These are phyloP conservation scores for Poicephalus gulielmi DNA, from an alignment of 2,113 vertebrate genomes.

Conservation along the genomic window DNA sequence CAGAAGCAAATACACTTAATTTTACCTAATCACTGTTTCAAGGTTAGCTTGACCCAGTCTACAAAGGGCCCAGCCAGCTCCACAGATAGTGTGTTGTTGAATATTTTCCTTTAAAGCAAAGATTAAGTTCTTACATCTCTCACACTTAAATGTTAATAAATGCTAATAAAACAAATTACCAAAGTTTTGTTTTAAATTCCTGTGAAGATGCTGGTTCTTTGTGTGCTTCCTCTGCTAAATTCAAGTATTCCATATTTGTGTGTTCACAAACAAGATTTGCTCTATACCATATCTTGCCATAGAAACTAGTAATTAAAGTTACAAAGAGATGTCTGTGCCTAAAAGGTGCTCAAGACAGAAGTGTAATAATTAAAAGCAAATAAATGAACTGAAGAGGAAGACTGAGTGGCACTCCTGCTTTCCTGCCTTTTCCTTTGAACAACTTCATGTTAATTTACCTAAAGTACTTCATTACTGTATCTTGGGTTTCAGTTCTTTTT, in stretches of 20 bases:
- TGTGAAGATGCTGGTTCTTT: neutral
- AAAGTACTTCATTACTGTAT: neutral
- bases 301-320: neutral
- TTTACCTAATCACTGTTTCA: slow-evolving; percentile 28
- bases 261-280: neutral
- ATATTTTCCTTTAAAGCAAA: neutral
- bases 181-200: neutral
- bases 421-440: neutral
- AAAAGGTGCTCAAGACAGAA: neutral
- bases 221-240: neutral
- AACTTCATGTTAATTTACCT: neutral
- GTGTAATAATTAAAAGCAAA: neutral
- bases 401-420: neutral
- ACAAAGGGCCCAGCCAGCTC: neutral
- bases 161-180: neutral
- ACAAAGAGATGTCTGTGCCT: neutral
- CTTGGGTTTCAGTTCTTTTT: neutral
- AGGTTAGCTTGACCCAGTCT: slow-evolving; percentile 7
- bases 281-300: neutral
- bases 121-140: neutral
- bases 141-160: neutral
- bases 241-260: neutral
- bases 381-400: neutral
- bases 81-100: neutral
- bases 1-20: slow-evolving; percentile 30